phyloP scores from a whole-genome alignment of 2,888 invertebrate species.

The Mimumesa dahlbomi region DNA sequence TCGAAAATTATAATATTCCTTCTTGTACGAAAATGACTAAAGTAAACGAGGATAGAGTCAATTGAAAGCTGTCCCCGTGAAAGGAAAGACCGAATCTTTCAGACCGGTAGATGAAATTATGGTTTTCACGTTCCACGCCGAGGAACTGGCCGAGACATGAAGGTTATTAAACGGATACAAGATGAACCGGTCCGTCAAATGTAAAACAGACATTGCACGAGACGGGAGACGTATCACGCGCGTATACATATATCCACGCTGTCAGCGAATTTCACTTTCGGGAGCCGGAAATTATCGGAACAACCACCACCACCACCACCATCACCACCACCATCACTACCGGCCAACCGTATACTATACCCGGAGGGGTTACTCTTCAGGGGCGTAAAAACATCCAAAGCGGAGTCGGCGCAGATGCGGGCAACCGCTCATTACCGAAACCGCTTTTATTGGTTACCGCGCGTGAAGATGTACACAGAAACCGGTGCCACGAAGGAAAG shows the following conservation, averaged over 20 bases:
- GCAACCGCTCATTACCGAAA: slow-evolving; percentile 70
- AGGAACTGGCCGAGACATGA: no score
- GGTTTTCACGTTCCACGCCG: no score
- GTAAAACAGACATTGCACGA: no score
- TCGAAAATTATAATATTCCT: no score
- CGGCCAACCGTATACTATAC: neutral
- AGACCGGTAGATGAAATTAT: no score
- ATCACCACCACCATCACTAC: neutral
- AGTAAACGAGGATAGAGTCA: no score
- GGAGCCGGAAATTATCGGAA: slow-evolving; percentile 60
- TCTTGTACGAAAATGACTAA: no score
- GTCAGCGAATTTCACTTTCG: slow-evolving; percentile 62
- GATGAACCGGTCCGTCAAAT: no score
- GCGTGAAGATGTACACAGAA: slow-evolving; percentile 68
- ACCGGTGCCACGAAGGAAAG: slow-evolving; percentile 50
- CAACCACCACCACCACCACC: slow-evolving; percentile 3
- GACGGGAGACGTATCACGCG: no score
- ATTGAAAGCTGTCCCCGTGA: no score
- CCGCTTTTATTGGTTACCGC: slow-evolving; percentile 71
- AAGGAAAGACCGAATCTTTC: no score
- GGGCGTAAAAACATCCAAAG: slow-evolving; percentile 56
- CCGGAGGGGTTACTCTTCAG: slow-evolving; percentile 37
- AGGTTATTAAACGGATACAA: no score
- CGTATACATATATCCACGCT: slow-evolving; percentile 10
- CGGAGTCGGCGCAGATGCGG: slow-evolving; percentile 49